Conservation (phyloP, 2,888 invertebrate species). For the Actias luna region DNA sequence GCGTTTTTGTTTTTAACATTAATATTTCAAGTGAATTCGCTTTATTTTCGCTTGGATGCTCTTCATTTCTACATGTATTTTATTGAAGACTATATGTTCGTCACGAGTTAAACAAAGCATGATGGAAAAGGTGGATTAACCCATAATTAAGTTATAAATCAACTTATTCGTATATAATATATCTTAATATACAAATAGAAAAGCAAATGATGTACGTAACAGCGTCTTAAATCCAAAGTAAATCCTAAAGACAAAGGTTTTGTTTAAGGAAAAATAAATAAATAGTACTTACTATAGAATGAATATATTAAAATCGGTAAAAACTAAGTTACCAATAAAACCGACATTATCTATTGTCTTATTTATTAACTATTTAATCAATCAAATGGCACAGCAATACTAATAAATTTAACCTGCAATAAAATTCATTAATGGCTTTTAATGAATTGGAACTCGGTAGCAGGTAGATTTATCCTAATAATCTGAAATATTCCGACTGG, state of each 20-base stretch:
- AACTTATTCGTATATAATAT: no score
- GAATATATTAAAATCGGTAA: neutral
- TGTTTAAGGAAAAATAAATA: neutral
- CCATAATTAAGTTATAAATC: no score
- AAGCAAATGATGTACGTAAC: no score
- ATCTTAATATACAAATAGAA: no score
- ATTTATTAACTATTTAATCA: slow-evolving; percentile 69
- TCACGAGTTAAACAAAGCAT: no score
- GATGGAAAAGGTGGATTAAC: no score
- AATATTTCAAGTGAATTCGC: slow-evolving; percentile 59
- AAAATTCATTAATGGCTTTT: slow-evolving; percentile 69
- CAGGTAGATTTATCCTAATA: slow-evolving; percentile 54
- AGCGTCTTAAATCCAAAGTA: no score
- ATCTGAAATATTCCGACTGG: slow-evolving; percentile 35
- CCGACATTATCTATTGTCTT: slow-evolving; percentile 38
- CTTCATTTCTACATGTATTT: neutral
- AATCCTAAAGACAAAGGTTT: no score
- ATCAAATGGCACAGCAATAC: slow-evolving; percentile 51
- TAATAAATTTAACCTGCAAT: slow-evolving; percentile 66
- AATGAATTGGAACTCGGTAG: slow-evolving; percentile 75
- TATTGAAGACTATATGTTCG: neutral
- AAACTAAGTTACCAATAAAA: slow-evolving; percentile 2
- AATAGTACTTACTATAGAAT: neutral
- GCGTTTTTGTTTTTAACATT: slow-evolving; percentile 60
- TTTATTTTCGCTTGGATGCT: neutral